phyloP scores from a whole-genome alignment of 1,140 invertebrate genomes.

The Nomia melanderi region DNA sequence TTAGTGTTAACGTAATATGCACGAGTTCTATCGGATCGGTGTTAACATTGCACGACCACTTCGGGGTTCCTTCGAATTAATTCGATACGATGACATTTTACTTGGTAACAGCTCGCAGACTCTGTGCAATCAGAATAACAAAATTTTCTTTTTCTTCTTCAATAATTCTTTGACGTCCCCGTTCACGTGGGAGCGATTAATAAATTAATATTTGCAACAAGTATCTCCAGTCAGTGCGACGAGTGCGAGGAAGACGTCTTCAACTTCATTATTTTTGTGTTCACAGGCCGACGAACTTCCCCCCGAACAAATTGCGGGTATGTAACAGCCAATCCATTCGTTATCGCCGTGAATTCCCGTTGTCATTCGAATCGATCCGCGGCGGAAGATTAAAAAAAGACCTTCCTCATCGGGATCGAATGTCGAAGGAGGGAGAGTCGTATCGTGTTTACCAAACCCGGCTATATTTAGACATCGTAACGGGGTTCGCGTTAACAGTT shows the following conservation, averaged over 20 bases:
- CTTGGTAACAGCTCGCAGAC: background rate
- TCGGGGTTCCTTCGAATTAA: background rate
- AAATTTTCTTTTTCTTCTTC: background rate
- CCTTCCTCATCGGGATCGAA: background rate
- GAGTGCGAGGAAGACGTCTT: background rate
- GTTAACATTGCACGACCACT: conserved; percentile 33
- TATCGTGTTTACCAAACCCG: conserved; percentile 3
- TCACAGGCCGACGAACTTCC: conserved; percentile 84
- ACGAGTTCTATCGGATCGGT: background rate
- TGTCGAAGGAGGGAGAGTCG: background rate
- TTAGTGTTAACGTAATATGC: background rate
- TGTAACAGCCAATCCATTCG: conserved; percentile 48
- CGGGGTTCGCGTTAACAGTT: background rate
- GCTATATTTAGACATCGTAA: conserved; percentile 5
- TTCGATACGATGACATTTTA: background rate
- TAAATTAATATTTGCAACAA: background rate
- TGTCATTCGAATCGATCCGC: background rate
- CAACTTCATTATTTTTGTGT: conserved; percentile 52
- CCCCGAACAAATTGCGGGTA: conserved; percentile 84
- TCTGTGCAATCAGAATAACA: background rate
- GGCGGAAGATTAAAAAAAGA: background rate
- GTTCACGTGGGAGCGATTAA: background rate
- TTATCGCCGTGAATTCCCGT: background rate
- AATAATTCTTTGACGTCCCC: background rate
- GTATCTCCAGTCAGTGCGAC: background rate